Conservation (phyloP, 2,113 vertebrate genomes). For the Cervus canadensis region DNA sequence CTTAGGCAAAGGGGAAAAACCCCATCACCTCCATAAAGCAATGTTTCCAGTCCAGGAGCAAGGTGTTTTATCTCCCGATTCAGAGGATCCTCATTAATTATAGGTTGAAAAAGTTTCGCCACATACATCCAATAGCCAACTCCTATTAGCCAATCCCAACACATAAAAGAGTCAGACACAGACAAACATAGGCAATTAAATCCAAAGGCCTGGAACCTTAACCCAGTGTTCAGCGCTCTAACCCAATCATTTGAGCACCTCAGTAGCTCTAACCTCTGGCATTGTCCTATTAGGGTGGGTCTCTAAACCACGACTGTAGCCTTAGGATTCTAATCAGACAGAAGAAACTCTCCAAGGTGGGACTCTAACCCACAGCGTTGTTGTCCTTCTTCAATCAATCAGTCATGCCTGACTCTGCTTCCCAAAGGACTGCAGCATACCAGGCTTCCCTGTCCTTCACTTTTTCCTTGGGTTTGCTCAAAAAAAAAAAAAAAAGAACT, state of each 20-base stretch:
- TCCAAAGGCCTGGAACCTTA: neutral
- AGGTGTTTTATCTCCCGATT: neutral
- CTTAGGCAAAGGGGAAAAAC: neutral
- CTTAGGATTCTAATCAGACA: neutral
- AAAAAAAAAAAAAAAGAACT: too few species aligned
- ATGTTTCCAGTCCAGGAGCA: neutral
- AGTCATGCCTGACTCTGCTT: too few species aligned
- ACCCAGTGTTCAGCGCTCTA: neutral
- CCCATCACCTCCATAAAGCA: neutral
- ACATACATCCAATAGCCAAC: neutral
- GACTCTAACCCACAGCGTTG: too few species aligned
- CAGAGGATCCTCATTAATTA: neutral
- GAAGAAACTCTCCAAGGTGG: too few species aligned
- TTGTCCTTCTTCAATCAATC: too few species aligned
- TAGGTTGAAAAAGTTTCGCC: neutral
- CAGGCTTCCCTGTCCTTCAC: too few species aligned
- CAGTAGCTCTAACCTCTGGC: neutral
- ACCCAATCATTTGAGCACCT: neutral
- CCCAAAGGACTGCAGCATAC: too few species aligned
- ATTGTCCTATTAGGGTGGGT: neutral
- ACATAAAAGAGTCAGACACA: neutral
- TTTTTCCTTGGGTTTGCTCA: too few species aligned
- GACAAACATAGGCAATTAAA: neutral
- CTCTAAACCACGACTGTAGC: neutral
- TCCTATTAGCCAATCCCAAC: neutral